Percentiles rank a stretch among this genome's conserved stretches.
Conservation (phyloP, 2,888 invertebrate species). For the Bugulina stolonifera region DNA sequence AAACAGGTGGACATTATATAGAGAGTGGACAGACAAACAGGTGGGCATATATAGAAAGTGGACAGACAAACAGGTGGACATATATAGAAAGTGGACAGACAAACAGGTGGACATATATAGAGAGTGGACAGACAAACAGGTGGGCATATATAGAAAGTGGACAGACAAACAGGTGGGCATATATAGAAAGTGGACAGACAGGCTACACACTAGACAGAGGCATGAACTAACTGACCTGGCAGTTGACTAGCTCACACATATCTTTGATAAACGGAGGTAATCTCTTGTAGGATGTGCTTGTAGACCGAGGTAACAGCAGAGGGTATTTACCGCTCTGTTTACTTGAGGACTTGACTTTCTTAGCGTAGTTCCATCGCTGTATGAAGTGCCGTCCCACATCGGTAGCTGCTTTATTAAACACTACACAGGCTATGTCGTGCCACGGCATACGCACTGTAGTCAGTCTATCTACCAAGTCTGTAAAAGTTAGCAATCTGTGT, state of each 20-base stretch:
- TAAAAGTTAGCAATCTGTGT: no score
- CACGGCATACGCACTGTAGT: conserved; percentile 92
- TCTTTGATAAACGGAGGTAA: conserved; percentile 39
- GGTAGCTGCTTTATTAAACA: conserved; percentile 75
- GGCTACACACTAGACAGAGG: background rate
- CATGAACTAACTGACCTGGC: conserved; percentile 36
- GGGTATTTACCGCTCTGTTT: conserved; percentile 70
- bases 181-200: background rate
- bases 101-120: background rate
- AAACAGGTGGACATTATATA: no score
- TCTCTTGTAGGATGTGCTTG: conserved; percentile 54
- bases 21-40: no score
- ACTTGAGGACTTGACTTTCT: conserved; percentile 58
- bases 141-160: background rate
- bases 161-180: background rate
- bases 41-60: background rate
- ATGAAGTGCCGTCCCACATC: conserved; percentile 91
- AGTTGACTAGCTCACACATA: conserved; percentile 39
- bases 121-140: background rate
- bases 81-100: background rate
- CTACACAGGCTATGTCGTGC: conserved; percentile 84
- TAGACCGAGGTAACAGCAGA: conserved; percentile 79
- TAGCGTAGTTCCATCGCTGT: conserved; percentile 82
- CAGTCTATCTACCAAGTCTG: conserved; percentile 65
- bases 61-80: background rate